phyloP scores from a whole-genome alignment of 2,797 vertebrate species.

The Tragopan temminckii region DNA sequence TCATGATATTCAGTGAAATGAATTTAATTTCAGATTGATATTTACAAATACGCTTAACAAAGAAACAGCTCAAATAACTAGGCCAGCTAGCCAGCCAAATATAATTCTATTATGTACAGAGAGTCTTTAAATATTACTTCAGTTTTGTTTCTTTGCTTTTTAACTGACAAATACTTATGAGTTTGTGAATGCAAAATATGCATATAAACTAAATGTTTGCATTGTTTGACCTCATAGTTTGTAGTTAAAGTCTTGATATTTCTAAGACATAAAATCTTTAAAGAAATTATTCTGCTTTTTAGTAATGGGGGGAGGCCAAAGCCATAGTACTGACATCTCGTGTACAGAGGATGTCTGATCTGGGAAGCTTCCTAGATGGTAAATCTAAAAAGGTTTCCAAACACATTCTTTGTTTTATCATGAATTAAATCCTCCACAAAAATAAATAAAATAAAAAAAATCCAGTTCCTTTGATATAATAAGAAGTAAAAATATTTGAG shows the following conservation, averaged over 20 bases:
- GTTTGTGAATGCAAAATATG: background rate
- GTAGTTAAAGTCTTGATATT: background rate
- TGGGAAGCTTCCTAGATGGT: background rate
- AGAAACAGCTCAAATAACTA: background rate
- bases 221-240: background rate
- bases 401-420: slow-evolving; percentile 2
- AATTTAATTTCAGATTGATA: background rate
- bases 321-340: background rate
- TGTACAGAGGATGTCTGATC: background rate
- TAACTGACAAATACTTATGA: background rate
- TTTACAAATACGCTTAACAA: background rate
- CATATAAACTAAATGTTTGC: background rate
- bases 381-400: slow-evolving; percentile 6
- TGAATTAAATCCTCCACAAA: background rate
- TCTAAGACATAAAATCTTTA: background rate
- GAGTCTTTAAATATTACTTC: background rate
- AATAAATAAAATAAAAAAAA: background rate
- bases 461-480: background rate
- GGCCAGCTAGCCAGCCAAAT: background rate
- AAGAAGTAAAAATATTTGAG: background rate
- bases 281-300: background rate
- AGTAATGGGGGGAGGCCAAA: background rate
- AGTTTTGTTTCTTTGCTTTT: background rate
- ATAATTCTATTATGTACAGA: background rate
- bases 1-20: background rate